Evolutionary conservation across 2,113 vertebrate genomes (phyloP).

Genomic region (Nothocercus nigrocapillus): DNA sequence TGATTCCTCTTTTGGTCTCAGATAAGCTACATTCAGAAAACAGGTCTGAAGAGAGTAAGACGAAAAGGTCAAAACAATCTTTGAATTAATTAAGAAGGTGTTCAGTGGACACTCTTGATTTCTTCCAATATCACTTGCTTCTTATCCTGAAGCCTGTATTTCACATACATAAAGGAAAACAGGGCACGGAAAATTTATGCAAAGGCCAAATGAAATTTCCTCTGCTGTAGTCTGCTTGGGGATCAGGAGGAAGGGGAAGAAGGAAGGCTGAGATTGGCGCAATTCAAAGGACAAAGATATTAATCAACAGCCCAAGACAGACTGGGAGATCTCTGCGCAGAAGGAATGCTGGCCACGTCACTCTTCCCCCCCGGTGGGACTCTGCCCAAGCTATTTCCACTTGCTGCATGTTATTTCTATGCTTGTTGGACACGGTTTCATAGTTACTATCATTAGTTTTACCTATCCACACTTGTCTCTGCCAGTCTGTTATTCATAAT

Average conservation of each 20-base stretch:
- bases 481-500: slow-evolving; percentile 97
- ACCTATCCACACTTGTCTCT: slow-evolving; percentile 94
- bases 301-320: neutral
- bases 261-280: neutral
- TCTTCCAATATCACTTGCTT: neutral
- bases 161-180: neutral
- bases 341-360: neutral
- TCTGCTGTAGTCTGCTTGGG: neutral
- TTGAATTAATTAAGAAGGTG: slow-evolving; percentile 2
- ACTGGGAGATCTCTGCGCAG: neutral
- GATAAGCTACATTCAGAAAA: neutral
- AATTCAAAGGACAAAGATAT: slow-evolving; percentile 11
- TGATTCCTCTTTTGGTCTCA: slow-evolving; percentile 19
- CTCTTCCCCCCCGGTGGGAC: neutral
- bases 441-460: neutral
- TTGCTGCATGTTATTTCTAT: neutral
- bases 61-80: neutral
- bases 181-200: neutral
- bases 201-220: slow-evolving; percentile 8
- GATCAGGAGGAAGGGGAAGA: neutral
- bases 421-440: neutral
- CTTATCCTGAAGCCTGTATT: slow-evolving; percentile 5
- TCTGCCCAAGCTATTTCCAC: neutral
- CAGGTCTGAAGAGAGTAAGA: neutral
- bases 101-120: neutral